phyloP scores from a whole-genome alignment of 2,113 vertebrate species.

The Lampris megalopsis region DNA sequence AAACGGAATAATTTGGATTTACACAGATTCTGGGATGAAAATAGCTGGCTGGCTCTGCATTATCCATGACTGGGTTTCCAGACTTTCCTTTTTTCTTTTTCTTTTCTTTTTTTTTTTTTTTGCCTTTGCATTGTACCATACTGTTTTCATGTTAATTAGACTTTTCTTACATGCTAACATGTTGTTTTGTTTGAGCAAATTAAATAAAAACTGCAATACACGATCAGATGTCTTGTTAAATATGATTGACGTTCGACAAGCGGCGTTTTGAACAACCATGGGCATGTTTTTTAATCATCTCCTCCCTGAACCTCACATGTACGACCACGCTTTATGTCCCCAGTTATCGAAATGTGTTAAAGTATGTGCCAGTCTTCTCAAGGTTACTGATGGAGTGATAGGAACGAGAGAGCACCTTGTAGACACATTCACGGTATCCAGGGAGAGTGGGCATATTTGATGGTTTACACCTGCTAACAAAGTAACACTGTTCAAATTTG shows the following conservation, averaged over 20 bases:
- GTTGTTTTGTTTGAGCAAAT: conserved; percentile 93
- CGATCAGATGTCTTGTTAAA: conserved; percentile 43
- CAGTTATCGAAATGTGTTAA: background rate
- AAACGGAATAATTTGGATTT: conserved; percentile 59
- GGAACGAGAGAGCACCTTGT: no score
- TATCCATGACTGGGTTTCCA: conserved; percentile 73
- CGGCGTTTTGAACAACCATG: background rate
- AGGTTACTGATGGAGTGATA: no score
- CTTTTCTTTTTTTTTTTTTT: conserved; percentile 82
- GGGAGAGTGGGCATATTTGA: no score
- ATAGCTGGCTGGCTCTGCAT: conserved; percentile 82
- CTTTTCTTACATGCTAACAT: conserved; percentile 95
- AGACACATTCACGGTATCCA: no score
- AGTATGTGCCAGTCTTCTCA: no score
- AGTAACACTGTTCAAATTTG: no score
- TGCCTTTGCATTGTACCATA: conserved; percentile 89
- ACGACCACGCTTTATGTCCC: background rate
- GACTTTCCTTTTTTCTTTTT: conserved; percentile 81
- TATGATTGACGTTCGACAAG: conserved; percentile 19
- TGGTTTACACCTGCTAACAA: no score
- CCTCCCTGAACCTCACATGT: background rate
- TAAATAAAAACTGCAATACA: conserved; percentile 97
- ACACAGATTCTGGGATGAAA: conserved; percentile 79
- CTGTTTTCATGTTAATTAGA: conserved; percentile 90
- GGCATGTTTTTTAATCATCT: background rate